Conservation (phyloP, 2,113 vertebrate genomes). For the Hemiprocne comata region DNA sequence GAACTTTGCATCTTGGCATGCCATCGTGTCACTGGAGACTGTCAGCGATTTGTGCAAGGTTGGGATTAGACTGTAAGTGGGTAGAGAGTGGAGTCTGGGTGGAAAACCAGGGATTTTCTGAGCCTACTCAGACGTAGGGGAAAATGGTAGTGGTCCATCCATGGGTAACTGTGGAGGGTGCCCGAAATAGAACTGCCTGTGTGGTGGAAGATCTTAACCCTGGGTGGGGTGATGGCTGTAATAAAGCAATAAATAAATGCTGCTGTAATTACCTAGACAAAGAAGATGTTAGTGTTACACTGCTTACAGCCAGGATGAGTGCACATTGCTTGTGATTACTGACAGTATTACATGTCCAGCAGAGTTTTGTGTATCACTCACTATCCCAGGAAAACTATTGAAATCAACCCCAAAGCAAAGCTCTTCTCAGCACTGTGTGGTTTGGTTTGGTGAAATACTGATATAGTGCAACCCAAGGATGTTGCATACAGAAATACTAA, state of each 20-base stretch:
- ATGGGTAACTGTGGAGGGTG: not conserved
- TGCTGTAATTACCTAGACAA: not conserved
- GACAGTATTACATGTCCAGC: not conserved
- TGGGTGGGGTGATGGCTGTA: not conserved
- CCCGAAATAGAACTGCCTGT: not conserved
- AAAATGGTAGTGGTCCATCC: not conserved
- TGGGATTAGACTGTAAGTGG: not conserved
- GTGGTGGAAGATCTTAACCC: not conserved
- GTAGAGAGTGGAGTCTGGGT: not conserved
- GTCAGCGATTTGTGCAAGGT: not conserved
- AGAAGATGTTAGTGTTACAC: not conserved
- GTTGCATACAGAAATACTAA: not conserved
- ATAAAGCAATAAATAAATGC: not conserved
- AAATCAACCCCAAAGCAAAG: not conserved
- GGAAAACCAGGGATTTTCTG: not conserved
- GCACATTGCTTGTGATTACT: not conserved
- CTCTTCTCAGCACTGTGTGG: not conserved
- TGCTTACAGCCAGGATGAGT: not conserved
- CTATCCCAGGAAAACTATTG: not conserved
- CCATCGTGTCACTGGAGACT: rapidly evolving
- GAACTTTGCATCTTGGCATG: not conserved
- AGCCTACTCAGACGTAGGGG: not conserved
- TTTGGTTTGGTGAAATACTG: not conserved
- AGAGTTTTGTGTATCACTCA: not conserved
- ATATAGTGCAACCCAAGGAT: not conserved